Evolutionary conservation across 2,888 invertebrate genomes (phyloP).

Genomic region (Acrocyrtus sp.): DNA sequence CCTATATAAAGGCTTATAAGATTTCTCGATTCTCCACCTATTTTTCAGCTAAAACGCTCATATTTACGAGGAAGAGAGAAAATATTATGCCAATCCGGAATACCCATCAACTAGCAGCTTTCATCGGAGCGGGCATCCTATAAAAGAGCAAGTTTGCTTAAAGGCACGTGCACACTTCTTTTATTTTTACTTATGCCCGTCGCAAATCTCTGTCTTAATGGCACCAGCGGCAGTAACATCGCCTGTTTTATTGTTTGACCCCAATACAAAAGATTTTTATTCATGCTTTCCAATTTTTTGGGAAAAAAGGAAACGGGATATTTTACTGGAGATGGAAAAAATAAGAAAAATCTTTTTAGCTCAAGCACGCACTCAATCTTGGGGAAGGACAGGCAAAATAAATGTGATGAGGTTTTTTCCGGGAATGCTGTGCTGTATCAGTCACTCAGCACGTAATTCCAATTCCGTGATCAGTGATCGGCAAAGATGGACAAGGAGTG

Average conservation of each 20-base stretch:
- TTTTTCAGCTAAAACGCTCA: not conserved
- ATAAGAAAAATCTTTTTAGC: not conserved
- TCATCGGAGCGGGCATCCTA: not conserved
- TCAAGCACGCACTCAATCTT: not conserved
- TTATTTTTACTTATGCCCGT: not conserved
- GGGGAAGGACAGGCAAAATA: not conserved
- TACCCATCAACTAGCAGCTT: not conserved
- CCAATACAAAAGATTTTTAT: conserved; percentile 13
- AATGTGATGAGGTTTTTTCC: not conserved
- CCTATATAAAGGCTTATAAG: not conserved
- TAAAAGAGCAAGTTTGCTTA: not conserved
- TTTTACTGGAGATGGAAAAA: not conserved
- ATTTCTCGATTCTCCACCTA: not conserved
- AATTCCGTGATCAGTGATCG: not conserved
- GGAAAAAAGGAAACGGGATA: not conserved
- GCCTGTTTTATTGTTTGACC: conserved; percentile 32
- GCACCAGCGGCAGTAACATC: not conserved
- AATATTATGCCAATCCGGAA: not conserved
- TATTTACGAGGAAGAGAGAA: not conserved
- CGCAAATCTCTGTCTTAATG: conserved; percentile 6
- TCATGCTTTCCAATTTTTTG: not conserved
- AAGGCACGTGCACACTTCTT: not conserved
- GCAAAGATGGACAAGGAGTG: not conserved
- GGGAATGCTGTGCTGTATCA: no score
- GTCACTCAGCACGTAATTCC: not conserved